Evolutionary conservation across 1,140 invertebrate species (phyloP).

Genomic region (Leptopilina clavipes): DNA sequence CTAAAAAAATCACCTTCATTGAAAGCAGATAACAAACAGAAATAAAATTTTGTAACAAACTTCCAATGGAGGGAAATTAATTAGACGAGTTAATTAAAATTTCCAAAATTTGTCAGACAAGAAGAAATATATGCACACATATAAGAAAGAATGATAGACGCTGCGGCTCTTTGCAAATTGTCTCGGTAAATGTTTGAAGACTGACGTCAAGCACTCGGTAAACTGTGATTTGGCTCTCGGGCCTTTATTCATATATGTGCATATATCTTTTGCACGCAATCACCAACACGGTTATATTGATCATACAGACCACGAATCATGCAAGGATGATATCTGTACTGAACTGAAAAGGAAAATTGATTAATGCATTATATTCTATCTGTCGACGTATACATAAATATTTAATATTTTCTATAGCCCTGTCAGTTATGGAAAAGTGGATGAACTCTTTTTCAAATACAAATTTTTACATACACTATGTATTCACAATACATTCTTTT

Average conservation of each 20-base stretch:
- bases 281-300: conserved; percentile 3
- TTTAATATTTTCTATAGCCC: background rate
- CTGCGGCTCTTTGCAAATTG: conserved; percentile 46
- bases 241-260: background rate
- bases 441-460: too few species aligned
- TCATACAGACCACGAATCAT: conserved; percentile 20
- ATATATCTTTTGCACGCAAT: conserved; percentile 23
- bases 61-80: too few species aligned
- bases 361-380: background rate
- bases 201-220: conserved; percentile 56
- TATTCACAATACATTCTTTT: too few species aligned
- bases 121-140: conserved; percentile 33
- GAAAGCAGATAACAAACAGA: too few species aligned
- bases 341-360: background rate
- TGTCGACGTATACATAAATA: background rate
- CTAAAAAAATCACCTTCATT: too few species aligned
- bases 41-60: too few species aligned
- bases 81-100: background rate
- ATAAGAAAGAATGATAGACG: conserved; percentile 26
- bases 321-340: conserved; percentile 1
- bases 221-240: conserved; percentile 28
- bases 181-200: conserved; percentile 61
- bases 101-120: conserved; percentile 27
- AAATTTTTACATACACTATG: too few species aligned
- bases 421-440: background rate